These are phyloP conservation scores for Dryococelus australis DNA, from an alignment of 2,888 invertebrate genomes.

Conservation along the genomic window DNA sequence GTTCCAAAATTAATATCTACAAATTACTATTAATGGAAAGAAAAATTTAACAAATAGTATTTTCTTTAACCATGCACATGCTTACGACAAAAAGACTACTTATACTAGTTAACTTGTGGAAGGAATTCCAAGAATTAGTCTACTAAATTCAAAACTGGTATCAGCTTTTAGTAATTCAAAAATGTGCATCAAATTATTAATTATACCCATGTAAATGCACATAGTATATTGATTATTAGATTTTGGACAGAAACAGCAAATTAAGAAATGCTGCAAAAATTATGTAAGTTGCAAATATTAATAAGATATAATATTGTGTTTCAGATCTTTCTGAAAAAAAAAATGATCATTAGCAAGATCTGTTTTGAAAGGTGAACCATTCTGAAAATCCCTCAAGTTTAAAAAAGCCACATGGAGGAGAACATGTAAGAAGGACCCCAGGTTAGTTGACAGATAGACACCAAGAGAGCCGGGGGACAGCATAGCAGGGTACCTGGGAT, in stretches of 20 bases:
- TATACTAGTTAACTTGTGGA: background rate
- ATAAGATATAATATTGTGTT: no score
- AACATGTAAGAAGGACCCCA: background rate
- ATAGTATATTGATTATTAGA: no score
- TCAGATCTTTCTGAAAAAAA: no score
- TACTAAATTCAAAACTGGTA: background rate
- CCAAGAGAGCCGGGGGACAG: background rate
- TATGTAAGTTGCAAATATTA: no score
- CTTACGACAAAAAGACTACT: background rate
- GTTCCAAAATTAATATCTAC: background rate
- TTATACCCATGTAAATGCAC: no score
- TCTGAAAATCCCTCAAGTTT: background rate
- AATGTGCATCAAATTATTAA: background rate
- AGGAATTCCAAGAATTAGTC: constrained; percentile 8
- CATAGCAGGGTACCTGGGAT: constrained; percentile 61
- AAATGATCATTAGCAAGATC: background rate
- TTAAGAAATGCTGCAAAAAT: no score
- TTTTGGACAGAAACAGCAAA: no score
- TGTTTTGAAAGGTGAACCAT: background rate
- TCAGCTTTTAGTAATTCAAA: background rate
- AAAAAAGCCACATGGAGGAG: background rate
- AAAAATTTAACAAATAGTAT: background rate
- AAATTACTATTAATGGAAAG: background rate
- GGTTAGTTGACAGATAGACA: background rate
- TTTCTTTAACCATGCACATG: background rate